Base-by-base conservation (phyloP, 53 echinoderm and acorn worm species). In the Echinometra lucunter region DNA sequence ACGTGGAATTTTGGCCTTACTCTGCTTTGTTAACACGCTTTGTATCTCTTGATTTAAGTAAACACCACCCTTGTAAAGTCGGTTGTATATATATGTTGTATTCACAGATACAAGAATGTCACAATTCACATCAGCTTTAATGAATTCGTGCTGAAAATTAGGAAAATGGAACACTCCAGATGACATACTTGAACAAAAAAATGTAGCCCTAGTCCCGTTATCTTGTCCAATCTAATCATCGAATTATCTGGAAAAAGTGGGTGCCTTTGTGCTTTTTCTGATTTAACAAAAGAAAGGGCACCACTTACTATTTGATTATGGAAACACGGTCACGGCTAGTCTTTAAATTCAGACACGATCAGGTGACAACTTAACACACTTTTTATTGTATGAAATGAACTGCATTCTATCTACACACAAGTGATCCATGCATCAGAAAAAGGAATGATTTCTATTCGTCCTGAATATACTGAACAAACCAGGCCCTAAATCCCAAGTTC, bases 241-340 rank as follows among this genome's bases (percentile, higher is more conserved):
- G 42, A 78, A 78, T 40, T 42, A 21, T 78, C 23, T 16, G 38
- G 6, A 85, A 49, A 49, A 85, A 27, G 28, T 47, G 44, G 85
- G 9, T 28, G 47, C 49, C 85, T 85, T 85, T 85, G 85, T 85
- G 85, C 49, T 85, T 85, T 28, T n/a, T n/a, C 27, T 5, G 12
- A 85, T 85, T 85, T 49, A 85, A 85, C 83, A 83, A 83, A 83
- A 49, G 83, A 83, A 15, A 75, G 16, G 40, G 2, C 38, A 72
- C 30, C 47, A 21, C 63, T 5, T 49, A 49, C 28, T n/a, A 85
- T 53, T 85, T 28, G 85, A 85, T 85, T 85, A 53, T 85, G n/a
- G 49, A 85, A 85, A 85, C 49, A 85, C 49, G 85, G 49, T 85
- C 85, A 49, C 1, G 2, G 28, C 12, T 85, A 85, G 85, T 85